Evolutionary conservation across 2,888 invertebrate species (phyloP), one percentile per base, ranked within the genome.

Genomic region (Micropterix aruncella): DNA sequence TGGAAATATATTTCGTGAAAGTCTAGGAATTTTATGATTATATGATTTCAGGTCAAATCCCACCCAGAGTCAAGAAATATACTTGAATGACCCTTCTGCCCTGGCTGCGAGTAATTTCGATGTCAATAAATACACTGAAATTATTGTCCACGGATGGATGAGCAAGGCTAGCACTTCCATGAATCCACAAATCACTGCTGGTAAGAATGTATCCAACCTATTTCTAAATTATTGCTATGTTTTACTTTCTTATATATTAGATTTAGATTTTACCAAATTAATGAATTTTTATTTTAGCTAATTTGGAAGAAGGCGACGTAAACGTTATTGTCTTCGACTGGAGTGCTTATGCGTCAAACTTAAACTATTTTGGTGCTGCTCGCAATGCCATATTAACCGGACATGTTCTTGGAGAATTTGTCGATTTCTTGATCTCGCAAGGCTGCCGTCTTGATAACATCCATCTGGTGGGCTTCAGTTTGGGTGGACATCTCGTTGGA

Each of bases 401-500:
- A 19, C 37, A 18, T 16, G 5, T 14, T 16, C 4, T 16, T 7
- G 16, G 5, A 2, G 14, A 12, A 27, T 27, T 27, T 12, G 12
- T 27, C 27, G 27, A 27, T 12, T 27, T 67, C 14, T 54, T 68
- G 19, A 54, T 58, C 41, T 61, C 54, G 1, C 59, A 57, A 17
- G 66, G 67, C 18, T 61, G 63, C 3, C 59, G 62, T 48, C 60
- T 62, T 59, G 61, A 61, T 47, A 59, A 63, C 42, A 57, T 69
- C 0, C 70, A 72, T 48, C 53, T 71, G 7, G 54, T 70, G 4
- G 72, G 72, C 14, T 63, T 64, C 56, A 70, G 70, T 49, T 58
- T 72, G 49, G 71, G 72, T 0, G 66, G 69, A 44, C 72, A 72
- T 50, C 57, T 69, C 2, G 64, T 64, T 1, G 68, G 65, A 2